phyloP scores from a whole-genome alignment of 2,888 invertebrate species.

The Epicampocera succincta region DNA sequence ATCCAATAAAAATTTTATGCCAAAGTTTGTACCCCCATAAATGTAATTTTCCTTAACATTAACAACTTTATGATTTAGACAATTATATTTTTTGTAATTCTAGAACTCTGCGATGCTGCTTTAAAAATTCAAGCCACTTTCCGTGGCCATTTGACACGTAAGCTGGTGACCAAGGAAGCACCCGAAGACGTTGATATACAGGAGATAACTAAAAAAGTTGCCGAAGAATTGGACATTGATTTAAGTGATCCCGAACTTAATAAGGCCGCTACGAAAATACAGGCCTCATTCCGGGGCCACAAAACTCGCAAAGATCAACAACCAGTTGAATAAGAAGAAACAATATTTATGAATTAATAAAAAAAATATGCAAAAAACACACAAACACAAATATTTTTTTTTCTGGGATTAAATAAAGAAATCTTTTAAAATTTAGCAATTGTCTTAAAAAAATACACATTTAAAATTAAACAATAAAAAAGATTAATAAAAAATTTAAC shows the following conservation, averaged over 20 bases:
- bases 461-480: not conserved
- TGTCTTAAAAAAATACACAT: slow-evolving; percentile 51
- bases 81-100: slow-evolving; percentile 75
- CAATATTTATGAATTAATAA: slow-evolving; percentile 31
- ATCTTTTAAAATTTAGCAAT: slow-evolving; percentile 58
- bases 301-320: slow-evolving; percentile 89
- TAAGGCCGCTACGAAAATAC: slow-evolving; percentile 95
- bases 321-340: slow-evolving; percentile 74
- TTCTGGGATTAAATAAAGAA: slow-evolving; percentile 43
- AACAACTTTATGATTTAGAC: slow-evolving; percentile 36
- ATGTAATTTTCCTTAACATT: not conserved
- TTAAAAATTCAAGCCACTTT: slow-evolving; percentile 96
- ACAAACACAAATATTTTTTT: slow-evolving; percentile 58
- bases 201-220: slow-evolving; percentile 84
- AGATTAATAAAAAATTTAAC: slow-evolving; percentile 23
- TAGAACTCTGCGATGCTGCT: slow-evolving; percentile 91
- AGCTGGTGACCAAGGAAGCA: slow-evolving; percentile 83
- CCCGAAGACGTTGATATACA: slow-evolving; percentile 82
- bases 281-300: slow-evolving; percentile 95
- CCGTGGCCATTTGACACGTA: slow-evolving; percentile 93
- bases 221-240: slow-evolving; percentile 92
- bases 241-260: slow-evolving; percentile 92
- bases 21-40: no score
- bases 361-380: slow-evolving; percentile 66
- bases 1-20: no score